Evolutionary conservation across 2,113 vertebrate species (phyloP).

Genomic region (Oriolus oriolus): DNA sequence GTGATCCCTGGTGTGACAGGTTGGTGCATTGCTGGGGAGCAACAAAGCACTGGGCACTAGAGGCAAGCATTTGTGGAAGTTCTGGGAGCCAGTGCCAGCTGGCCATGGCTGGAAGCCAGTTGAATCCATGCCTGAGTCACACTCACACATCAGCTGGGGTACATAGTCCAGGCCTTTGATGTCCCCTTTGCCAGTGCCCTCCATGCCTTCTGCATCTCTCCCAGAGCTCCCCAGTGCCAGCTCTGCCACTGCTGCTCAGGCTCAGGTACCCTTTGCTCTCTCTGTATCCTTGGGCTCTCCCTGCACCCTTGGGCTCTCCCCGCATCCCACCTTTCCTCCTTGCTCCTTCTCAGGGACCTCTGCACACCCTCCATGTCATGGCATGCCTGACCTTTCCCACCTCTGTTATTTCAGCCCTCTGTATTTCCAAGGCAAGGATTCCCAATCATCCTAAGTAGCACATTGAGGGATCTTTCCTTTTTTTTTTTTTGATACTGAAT

Average conservation of each 20-base stretch:
- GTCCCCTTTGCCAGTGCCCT: neutral
- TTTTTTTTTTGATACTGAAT: neutral
- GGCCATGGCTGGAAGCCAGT: neutral
- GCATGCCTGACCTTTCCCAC: neutral
- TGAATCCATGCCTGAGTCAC: neutral
- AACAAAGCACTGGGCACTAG: neutral
- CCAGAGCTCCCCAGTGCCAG: neutral
- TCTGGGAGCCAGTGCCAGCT: neutral
- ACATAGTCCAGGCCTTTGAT: neutral
- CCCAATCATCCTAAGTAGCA: neutral
- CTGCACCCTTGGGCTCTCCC: neutral
- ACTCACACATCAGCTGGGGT: neutral
- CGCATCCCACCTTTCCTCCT: neutral
- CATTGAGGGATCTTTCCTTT: neutral
- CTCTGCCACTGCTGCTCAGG: neutral
- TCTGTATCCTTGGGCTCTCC: rapidly evolving
- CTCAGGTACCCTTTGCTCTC: neutral
- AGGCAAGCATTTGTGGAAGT: neutral
- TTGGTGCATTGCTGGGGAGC: neutral
- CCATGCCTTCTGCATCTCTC: neutral
- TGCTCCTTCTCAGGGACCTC: neutral
- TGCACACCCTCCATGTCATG: neutral
- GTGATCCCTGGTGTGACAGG: neutral
- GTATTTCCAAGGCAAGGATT: neutral
- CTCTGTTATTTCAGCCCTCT: neutral